Base-by-base conservation (phyloP, 1,140 invertebrate species). In the Sycophaga agraensis region DNA sequence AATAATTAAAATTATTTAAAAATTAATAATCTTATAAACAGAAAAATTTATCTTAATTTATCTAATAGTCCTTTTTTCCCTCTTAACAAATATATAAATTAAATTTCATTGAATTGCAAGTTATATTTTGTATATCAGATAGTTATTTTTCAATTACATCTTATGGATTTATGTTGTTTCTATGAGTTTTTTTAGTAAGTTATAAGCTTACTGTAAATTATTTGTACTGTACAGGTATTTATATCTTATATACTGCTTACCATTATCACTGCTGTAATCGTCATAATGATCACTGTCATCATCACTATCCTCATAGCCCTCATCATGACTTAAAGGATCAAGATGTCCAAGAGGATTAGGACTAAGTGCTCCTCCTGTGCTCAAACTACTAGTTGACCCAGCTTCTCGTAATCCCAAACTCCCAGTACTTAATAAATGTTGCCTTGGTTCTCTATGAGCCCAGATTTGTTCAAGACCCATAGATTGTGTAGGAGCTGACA, bases 211-310 rank as follows among this genome's bases (percentile, higher is more conserved):
- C n/a, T n/a, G n/a, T n/a, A n/a, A n/a, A n/a, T n/a, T n/a, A n/a
- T n/a, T n/a, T n/a, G n/a, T n/a, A n/a, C n/a, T n/a, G n/a, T n/a
- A n/a, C n/a, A n/a, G n/a, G n/a, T n/a, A n/a, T n/a, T n/a, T n/a
- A n/a, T n/a, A n/a, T n/a, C n/a, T n/a, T n/a, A n/a, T n/a, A n/a
- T n/a, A n/a, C n/a, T 53, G 0, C 26, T 60, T 79, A 85, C 88
- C 88, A 83, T 86, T 89, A 79, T 92, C 91, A 66, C 88, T 91
- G 55, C 90, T 91, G 54, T 88, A 86, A 75, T 94, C 92, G 73
- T 92, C 91, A 78, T 93, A 91, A 82, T 91, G 87, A 65, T 92
- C 91, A 71, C 91, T 93, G 55, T 92, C 90, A 68, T 91, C 90
- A 73, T 88, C 86, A 57, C 82, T 84, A 17, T 86, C 85, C 54